Conservation (phyloP, 2,797 vertebrate genomes). For the Silurus aristotelis region DNA sequence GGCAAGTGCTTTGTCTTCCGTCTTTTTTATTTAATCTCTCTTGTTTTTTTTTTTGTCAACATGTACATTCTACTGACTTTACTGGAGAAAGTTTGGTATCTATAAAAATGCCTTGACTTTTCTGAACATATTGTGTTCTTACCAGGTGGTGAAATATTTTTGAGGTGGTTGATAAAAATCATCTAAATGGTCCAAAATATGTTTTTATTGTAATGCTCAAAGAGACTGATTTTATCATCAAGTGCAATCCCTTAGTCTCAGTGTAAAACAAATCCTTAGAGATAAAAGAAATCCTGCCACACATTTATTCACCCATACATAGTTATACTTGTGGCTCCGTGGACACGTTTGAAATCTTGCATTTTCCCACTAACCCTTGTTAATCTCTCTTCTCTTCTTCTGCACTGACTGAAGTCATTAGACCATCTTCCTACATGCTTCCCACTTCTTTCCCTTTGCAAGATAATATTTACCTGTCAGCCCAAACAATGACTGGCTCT, state of each 20-base stretch:
- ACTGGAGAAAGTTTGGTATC: neutral
- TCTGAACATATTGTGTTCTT: constrained; percentile 62
- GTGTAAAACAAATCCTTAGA: constrained; percentile 97
- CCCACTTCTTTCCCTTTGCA: constrained; percentile 51
- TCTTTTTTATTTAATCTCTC: neutral
- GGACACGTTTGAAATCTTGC: constrained; percentile 17
- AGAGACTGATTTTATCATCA: neutral
- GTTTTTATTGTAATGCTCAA: neutral
- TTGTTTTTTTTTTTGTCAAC: neutral
- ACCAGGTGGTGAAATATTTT: neutral
- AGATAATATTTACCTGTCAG: constrained; percentile 75
- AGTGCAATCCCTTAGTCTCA: constrained; percentile 55
- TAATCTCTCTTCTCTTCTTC: constrained; percentile 67
- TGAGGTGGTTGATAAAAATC: neutral
- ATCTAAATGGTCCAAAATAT: neutral
- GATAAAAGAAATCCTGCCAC: constrained; percentile 89
- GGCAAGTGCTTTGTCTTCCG: constrained; percentile 13
- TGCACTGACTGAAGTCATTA: constrained; percentile 67
- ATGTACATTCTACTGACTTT: neutral
- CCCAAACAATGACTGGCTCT: constrained; percentile 76
- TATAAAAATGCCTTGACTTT: neutral
- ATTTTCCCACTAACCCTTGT: constrained; percentile 53
- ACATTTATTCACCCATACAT: constrained; percentile 74
- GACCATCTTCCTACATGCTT: constrained; percentile 74
- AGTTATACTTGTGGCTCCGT: constrained; percentile 22